Conservation (phyloP, 2,797 vertebrate species). For the Lithobates sylvaticus region DNA sequence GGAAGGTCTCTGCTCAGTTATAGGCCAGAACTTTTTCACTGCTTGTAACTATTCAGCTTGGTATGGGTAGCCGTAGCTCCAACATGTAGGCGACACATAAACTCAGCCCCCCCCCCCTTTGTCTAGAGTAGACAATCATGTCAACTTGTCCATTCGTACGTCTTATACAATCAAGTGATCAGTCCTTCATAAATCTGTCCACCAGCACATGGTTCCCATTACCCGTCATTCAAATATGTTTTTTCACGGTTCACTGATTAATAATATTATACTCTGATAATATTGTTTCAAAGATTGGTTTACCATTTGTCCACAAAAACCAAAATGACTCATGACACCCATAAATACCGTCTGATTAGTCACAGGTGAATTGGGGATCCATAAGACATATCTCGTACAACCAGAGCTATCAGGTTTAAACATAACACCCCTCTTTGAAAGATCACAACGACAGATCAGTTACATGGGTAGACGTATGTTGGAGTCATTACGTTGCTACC, state of each 20-base stretch:
- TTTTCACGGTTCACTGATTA: conserved; percentile 31
- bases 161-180: not conserved
- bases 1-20: too few relatives aligned
- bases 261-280: conserved; percentile 41
- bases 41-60: too few relatives aligned
- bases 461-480: not conserved
- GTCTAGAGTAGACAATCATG: conserved; percentile 2
- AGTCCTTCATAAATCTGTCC: not conserved
- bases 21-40: too few relatives aligned
- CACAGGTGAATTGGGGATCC: not conserved
- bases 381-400: not conserved
- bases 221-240: conserved; percentile 9
- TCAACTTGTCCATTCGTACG: not conserved
- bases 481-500: conserved; percentile 18
- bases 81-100: not conserved
- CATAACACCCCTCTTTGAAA: not conserved
- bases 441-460: not conserved
- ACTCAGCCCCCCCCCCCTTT: not conserved
- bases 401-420: not conserved
- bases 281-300: conserved; percentile 35
- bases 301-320: conserved; percentile 4
- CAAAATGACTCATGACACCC: not conserved
- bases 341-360: conserved; percentile 27
- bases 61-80: too few relatives aligned
- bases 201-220: conserved; percentile 19